phyloP scores from a whole-genome alignment of 92 coral and sea anemone genomes.

The Palythoa grandis region DNA sequence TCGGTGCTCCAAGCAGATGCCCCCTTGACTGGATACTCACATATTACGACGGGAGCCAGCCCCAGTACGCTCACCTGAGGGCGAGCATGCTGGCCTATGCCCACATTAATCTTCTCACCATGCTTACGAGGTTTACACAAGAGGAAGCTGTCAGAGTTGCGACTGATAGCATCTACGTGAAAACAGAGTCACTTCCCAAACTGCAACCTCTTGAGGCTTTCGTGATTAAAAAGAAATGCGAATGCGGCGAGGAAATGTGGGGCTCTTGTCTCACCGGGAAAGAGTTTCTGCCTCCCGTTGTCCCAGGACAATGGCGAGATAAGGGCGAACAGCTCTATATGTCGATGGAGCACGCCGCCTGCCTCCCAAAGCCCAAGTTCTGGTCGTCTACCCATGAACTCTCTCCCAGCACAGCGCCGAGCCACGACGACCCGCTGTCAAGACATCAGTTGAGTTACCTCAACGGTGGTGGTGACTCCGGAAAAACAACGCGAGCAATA shows the following conservation, averaged over 20 bases:
- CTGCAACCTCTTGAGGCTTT: too few relatives aligned
- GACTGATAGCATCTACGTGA: constrained; percentile 3
- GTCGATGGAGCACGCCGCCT: background rate
- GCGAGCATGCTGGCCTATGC: constrained; percentile 29
- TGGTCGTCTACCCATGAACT: background rate
- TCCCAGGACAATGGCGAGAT: background rate
- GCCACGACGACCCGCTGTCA: too few relatives aligned
- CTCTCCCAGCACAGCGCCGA: background rate
- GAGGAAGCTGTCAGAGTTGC: constrained; percentile 36
- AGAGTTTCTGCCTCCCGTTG: background rate
- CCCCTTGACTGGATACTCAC: too few relatives aligned
- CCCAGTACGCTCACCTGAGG: constrained; percentile 25
- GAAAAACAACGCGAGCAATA: constrained; percentile 24
- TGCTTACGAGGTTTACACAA: background rate
- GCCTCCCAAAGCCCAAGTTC: constrained; percentile 5
- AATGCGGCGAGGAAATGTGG: too few relatives aligned
- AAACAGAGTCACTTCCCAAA: too few relatives aligned
- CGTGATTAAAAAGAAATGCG: background rate
- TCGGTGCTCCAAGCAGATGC: too few relatives aligned
- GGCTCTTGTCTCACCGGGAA: too few relatives aligned
- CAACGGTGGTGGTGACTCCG: constrained; percentile 32
- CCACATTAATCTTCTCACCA: background rate
- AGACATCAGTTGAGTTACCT: constrained; percentile 21
- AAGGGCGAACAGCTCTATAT: background rate
- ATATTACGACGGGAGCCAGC: too few relatives aligned